Base-by-base conservation (phyloP, 2,888 invertebrate genomes). In the Lamellibrachia satsuma region DNA sequence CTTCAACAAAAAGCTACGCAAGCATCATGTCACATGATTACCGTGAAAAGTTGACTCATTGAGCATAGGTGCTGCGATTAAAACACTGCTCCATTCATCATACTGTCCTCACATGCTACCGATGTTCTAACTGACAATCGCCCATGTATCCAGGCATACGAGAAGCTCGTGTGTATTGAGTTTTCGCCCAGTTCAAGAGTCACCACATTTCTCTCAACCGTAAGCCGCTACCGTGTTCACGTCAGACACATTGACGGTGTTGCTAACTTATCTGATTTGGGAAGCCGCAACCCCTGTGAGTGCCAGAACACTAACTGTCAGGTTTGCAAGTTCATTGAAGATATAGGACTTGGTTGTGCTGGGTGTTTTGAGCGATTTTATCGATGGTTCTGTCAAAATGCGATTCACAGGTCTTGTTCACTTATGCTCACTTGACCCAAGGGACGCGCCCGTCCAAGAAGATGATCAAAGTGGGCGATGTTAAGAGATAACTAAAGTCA, bases 201-300 rank as follows among this genome's bases (percentile, higher is more conserved):
- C 9, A 91, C 91, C 11, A 91, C 91, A 51, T 91, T 91, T 91
- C 91, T 91, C 51, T 91, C 91, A 91, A 91, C 91, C 4, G 22
- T 27, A 51, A 91, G 91, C 52, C 91, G 91, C 52, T 91, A 91
- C 91, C 91, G 51, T 91, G 91, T 6, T 52, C 91, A 91, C 51
- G n/a, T 39, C 22, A 51, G 51, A 91, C 91, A 91, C 91, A 91
- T 91, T 15, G 91, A 51, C 39, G 91, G 52, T 11, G 91, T 52
- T 15, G 51, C 91, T 15, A 91, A 91, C 22, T 91, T 91, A 91
- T 91, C 91, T 7, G 91, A 91, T n/a, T 91, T 91, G 7, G 51
- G 91, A 11, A 91, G 91, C 91, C 51, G 91, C 52, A 91, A 91
- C 39, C 39, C 91, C 22, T 11, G 52, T 52, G 11, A 51, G 11